Conservation (phyloP, 2,113 vertebrate species). For the Struthidea cinerea region DNA sequence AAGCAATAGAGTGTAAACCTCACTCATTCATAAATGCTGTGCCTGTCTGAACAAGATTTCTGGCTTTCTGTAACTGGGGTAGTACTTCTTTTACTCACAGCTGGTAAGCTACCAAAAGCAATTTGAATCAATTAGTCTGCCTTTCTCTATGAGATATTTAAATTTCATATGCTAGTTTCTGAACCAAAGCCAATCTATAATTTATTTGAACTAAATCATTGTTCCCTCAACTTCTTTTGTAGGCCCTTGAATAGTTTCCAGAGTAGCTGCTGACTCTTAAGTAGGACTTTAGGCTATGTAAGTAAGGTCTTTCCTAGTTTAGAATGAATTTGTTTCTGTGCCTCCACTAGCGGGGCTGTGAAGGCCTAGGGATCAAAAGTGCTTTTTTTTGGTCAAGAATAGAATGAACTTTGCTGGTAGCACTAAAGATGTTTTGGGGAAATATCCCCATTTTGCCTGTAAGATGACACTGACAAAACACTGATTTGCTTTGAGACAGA, state of each 20-base stretch:
- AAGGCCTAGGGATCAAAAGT: not conserved
- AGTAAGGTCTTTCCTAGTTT: not conserved
- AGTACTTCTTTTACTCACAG: not conserved
- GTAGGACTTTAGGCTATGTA: not conserved
- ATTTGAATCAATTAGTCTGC: conserved; percentile 1
- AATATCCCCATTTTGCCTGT: not conserved
- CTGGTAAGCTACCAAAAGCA: not conserved
- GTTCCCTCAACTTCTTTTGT: not conserved
- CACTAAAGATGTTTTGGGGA: not conserved
- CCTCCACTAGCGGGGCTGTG: not conserved
- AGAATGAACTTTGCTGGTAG: not conserved
- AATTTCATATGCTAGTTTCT: not conserved
- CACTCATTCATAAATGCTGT: not conserved
- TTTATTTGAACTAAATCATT: not conserved
- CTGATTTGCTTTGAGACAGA: not conserved
- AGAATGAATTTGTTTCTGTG: not conserved
- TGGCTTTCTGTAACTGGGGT: not conserved
- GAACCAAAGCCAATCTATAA: not conserved
- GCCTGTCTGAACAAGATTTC: not conserved
- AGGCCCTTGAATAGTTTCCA: not conserved
- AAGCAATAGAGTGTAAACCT: not conserved
- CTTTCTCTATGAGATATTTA: not conserved
- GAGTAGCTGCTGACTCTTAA: not conserved
- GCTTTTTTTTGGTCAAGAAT: not conserved
- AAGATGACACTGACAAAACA: not conserved